Evolutionary conservation across 2,113 vertebrate genomes (phyloP).

Genomic region (Scalopus aquaticus): DNA sequence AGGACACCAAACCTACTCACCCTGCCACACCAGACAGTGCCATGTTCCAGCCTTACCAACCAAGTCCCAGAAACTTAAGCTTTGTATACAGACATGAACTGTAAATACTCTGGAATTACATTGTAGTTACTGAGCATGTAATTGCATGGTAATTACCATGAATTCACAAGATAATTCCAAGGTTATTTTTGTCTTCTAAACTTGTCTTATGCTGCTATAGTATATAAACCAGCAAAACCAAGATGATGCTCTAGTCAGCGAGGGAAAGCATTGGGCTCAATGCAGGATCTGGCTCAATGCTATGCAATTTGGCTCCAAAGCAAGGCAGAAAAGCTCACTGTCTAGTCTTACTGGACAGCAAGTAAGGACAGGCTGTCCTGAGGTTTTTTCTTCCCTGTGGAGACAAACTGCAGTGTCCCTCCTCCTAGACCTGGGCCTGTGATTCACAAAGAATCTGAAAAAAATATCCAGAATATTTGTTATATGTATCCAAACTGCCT

Average conservation of each 20-base stretch:
- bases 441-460: neutral
- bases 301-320: neutral
- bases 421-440: neutral
- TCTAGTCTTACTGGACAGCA: neutral
- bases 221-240: slow-evolving; percentile 46
- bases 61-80: slow-evolving; percentile 38
- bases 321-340: neutral
- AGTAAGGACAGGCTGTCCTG: neutral
- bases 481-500: neutral
- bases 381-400: neutral
- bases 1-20: neutral
- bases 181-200: slow-evolving; percentile 74
- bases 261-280: neutral
- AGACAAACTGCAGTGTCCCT: neutral
- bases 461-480: neutral
- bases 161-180: slow-evolving; percentile 75
- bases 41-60: neutral
- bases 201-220: slow-evolving; percentile 58
- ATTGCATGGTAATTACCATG: slow-evolving; percentile 65
- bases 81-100: slow-evolving; percentile 45
- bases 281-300: neutral
- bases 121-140: slow-evolving; percentile 67
- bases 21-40: neutral
- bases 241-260: neutral
- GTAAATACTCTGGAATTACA: slow-evolving; percentile 67